Conservation (phyloP, 1,140 invertebrate species). For the Orchesella cincta region DNA sequence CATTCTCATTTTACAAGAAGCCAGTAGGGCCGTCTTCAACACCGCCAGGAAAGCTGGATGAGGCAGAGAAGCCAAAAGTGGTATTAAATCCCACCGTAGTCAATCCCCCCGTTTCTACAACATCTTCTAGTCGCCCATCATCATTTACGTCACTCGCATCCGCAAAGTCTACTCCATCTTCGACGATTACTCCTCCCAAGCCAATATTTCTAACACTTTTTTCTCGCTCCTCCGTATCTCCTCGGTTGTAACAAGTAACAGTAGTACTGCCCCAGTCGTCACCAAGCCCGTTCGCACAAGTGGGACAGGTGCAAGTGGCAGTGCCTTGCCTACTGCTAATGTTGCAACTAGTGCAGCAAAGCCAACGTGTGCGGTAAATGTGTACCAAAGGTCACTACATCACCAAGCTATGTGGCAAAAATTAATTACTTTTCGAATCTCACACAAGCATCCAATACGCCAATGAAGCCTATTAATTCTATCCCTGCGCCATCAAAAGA, state of each 20-base stretch:
- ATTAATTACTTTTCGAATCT: conserved; percentile 51
- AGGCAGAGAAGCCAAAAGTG: conserved; percentile 9
- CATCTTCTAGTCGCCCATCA: no score
- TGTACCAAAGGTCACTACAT: conserved; percentile 43
- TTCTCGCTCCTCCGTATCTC: not conserved
- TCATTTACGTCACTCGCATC: not conserved
- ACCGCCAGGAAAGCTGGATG: no score
- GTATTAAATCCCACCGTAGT: not conserved
- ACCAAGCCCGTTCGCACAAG: no score
- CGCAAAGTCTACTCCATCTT: not conserved
- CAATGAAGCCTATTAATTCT: conserved; percentile 49
- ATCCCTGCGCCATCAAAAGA: conserved; percentile 36
- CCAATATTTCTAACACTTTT: not conserved
- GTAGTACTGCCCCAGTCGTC: not conserved
- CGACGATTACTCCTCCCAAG: not conserved
- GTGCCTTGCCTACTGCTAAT: no score
- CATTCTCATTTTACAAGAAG: conserved; percentile 13
- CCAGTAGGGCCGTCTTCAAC: not conserved
- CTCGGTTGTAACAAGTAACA: not conserved
- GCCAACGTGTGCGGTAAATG: conserved; percentile 50
- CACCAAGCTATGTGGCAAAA: conserved; percentile 48
- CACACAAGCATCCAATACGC: not conserved
- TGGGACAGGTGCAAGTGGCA: no score
- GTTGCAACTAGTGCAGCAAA: conserved; percentile 29
- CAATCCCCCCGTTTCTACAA: not conserved